These are phyloP conservation scores for Argyrosomus regius DNA, from an alignment of 2,797 vertebrate genomes.

Conservation along the genomic window DNA sequence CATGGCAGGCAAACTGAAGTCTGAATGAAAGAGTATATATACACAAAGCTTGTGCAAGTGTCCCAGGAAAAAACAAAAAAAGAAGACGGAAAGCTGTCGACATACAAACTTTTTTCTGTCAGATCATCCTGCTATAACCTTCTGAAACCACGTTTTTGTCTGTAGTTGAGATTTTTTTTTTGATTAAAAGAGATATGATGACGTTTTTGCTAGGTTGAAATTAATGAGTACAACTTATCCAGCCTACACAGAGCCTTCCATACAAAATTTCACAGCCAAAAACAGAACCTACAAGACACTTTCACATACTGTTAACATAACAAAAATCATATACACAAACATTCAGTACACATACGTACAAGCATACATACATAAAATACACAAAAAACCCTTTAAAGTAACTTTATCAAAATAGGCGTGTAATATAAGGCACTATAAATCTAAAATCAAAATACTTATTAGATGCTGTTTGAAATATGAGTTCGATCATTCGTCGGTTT, in stretches of 20 bases:
- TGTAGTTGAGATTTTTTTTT: slow-evolving; percentile 36
- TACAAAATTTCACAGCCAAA: slow-evolving; percentile 62
- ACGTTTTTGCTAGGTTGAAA: slow-evolving; percentile 59
- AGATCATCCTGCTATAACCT: slow-evolving; percentile 22
- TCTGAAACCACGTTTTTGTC: slow-evolving; percentile 40
- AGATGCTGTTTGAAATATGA: slow-evolving; percentile 81
- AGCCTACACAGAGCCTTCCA: slow-evolving; percentile 55
- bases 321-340: slow-evolving; percentile 66
- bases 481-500: slow-evolving; percentile 74
- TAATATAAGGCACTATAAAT: slow-evolving; percentile 99
- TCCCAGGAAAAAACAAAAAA: slow-evolving; percentile 21
- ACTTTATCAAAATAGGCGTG: slow-evolving; percentile 94
- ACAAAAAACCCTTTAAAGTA: slow-evolving; percentile 82
- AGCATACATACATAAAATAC: slow-evolving; percentile 75
- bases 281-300: slow-evolving; percentile 59
- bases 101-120: slow-evolving; percentile 25
- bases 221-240: slow-evolving; percentile 46
- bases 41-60: slow-evolving; percentile 62
- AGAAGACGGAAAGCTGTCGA: slow-evolving; percentile 47
- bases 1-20: slow-evolving; percentile 58
- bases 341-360: slow-evolving; percentile 59
- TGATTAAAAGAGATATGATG: slow-evolving; percentile 41
- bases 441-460: slow-evolving; percentile 90
- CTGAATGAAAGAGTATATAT: slow-evolving; percentile 51
- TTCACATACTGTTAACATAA: slow-evolving; percentile 67